Evolutionary conservation across 2,797 vertebrate species (phyloP).

Genomic region (Clarias fuscus): DNA sequence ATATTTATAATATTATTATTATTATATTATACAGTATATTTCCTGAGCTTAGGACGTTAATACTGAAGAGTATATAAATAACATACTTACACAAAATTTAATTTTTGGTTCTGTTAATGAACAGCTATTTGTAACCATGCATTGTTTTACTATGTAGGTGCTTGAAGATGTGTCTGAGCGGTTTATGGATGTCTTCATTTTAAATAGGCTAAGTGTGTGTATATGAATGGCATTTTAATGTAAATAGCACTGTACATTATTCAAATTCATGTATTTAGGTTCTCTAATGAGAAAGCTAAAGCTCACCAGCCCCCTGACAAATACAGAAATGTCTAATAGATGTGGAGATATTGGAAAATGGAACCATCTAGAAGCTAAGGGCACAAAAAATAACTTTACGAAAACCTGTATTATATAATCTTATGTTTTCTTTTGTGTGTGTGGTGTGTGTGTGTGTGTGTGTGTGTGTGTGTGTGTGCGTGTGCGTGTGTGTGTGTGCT

Average conservation of each 20-base stretch:
- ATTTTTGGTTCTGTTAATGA: not conserved
- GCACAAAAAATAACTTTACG: not conserved
- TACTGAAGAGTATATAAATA: not conserved
- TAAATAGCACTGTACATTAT: too few species aligned
- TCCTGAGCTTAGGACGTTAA: not conserved
- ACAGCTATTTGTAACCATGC: not conserved
- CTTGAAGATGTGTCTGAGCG: not conserved
- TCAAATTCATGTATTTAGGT: too few species aligned
- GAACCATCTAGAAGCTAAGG: not conserved
- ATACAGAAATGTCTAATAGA: not conserved
- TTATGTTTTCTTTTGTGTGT: not conserved
- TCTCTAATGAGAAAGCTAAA: not conserved
- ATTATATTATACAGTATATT: too few species aligned
- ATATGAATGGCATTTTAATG: not conserved
- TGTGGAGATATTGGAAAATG: not conserved
- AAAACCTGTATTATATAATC: not conserved
- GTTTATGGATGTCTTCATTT: not conserved
- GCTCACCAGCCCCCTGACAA: not conserved
- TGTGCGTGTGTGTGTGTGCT: constrained; percentile 18
- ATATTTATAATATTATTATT: too few species aligned
- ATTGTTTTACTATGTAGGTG: not conserved
- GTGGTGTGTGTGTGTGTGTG: not conserved
- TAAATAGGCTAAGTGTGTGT: not conserved
- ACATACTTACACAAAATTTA: not conserved
- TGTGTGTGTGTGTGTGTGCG: not conserved